Base-by-base conservation (phyloP, 2,113 vertebrate species). In the Bambusicola thoracicus region DNA sequence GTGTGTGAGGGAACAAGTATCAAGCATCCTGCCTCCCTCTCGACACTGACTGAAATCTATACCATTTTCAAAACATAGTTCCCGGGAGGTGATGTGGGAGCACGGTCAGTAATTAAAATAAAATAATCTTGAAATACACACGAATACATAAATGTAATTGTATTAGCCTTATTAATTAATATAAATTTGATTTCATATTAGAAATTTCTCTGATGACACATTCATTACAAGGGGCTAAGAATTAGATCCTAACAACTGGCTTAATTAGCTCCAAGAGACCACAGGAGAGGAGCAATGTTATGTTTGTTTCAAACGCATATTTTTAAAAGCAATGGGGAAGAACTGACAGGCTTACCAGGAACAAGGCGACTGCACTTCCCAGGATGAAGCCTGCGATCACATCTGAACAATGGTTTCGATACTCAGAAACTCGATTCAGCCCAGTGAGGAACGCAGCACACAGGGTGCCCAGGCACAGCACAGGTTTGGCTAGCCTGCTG, bases 351-450 rank as follows among this genome's bases (percentile, higher is more conserved):
- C 98, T 96, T 96, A 99, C 99, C 99, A 99, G 97, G 96, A 99
- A 99, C 89, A 99, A 97, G 85, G 99, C 99, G 6, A 99, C 97
- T 1, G 99, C 98, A 34, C 98, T 98, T 41, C 99, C 99, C 95
- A 99, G 95, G 89, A 99, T 98, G 95, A 99, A 99, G 76, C 99
- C 99, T 7, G 99, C 99, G 0, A 99, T 98, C 70, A 99, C 99
- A 0, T 99, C 99, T 0, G 99, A 99, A 91, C 99, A 99, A 97
- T 99, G 99, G 97, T 99, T 99, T 56, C 99, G 98, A 89, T 99
- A 99, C 95, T 99, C 99, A 0, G 99, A 99, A 41, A 99, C 99
- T 41, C 99, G 98, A 92, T 99, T 99, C 49, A 99, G 98, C 51
- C 99, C 99, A 0, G 98, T 98, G 59, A 99, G 98, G 97, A 99